Evolutionary conservation across 2,113 vertebrate species (phyloP), one percentile per base, ranked within the genome.

Genomic region (Rhizomys pruinosus): DNA sequence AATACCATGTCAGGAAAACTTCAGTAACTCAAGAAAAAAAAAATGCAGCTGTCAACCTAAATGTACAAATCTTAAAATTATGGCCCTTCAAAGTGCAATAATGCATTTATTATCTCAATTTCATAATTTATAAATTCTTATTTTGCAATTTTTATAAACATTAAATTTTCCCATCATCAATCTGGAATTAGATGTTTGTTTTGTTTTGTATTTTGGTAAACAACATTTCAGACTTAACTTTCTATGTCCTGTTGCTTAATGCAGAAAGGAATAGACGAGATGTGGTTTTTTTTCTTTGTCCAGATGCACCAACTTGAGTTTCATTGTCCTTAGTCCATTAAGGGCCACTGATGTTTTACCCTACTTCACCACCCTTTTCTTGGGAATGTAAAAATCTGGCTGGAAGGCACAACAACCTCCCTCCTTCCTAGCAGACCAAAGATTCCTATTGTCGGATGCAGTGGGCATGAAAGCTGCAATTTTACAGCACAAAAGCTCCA

Each of bases 401-500:
- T 97, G 87, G 97, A 96, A 98, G 98, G 97, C 97, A 97, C 96
- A 94, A 85, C 97, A 96, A 39, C 90, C 96, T 94, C 90, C 87
- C 85, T 95, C 91, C 87, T 92, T 97, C 97, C 96, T 97, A 94
- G 95, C 92, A 97, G 97, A 97, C 98, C 95, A 94, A 97, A 97
- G 97, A 98, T 98, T 98, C 97, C 98, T 98, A 97, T 98, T 99
- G 98, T 98, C 97, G 96, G 98, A 98, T 97, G 98, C 98, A 98
- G 96, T 98, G 97, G 98, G 98, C 98, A 98, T 98, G 98, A 99
- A 99, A 99, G 98, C 98, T 98, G 98, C 98, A 98, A 99, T 99
- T 99, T 99, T 98, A 98, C 98, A 98, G 98, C 98, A 98, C 98
- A 98, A 97, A 98, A 98, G 98, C 98, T 98, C 98, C 98, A 98